Evolutionary conservation across 23 tunicate species (phyloP).

Genomic region (Aplidium turbinatum): DNA sequence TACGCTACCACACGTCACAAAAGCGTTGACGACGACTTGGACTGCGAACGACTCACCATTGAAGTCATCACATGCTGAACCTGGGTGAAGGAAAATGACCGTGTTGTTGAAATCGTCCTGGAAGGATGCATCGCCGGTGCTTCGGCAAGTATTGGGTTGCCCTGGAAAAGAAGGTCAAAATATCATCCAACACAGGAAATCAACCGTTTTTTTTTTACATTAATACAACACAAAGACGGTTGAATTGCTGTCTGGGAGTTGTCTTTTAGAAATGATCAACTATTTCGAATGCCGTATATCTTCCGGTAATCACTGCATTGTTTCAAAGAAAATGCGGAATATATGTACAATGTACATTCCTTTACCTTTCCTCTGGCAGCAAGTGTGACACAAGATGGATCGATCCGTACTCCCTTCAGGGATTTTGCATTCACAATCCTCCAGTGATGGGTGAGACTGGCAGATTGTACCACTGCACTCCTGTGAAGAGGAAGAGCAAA

Average conservation of each 20-base stretch:
- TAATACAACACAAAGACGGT: too few species aligned
- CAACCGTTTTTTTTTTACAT: too few species aligned
- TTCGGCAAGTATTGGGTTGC: conserved; percentile 42
- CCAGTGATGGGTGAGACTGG: conserved; percentile 35
- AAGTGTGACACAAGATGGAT: conserved; percentile 71
- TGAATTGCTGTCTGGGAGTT: too few species aligned
- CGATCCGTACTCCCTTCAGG: conserved; percentile 32
- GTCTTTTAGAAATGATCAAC: too few species aligned
- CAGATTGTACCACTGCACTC: conserved; percentile 88
- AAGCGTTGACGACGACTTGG: neutral
- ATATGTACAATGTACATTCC: too few species aligned
- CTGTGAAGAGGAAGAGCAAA: conserved; percentile 16
- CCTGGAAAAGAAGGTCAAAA: conserved; percentile 35
- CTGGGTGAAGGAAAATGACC: conserved; percentile 73
- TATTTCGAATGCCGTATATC: too few species aligned
- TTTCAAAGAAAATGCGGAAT: too few species aligned
- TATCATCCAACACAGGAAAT: too few species aligned
- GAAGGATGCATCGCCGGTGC: conserved; percentile 47
- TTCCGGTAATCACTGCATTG: too few species aligned
- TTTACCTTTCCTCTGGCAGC: conserved; percentile 79
- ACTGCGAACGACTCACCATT: conserved; percentile 39
- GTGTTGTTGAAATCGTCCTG: conserved; percentile 28
- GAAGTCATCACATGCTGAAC: conserved; percentile 89
- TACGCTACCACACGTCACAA: neutral
- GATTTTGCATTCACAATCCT: conserved; percentile 71